Evolutionary conservation across 2,797 vertebrate genomes (phyloP).

Genomic region (Clamator glandarius): DNA sequence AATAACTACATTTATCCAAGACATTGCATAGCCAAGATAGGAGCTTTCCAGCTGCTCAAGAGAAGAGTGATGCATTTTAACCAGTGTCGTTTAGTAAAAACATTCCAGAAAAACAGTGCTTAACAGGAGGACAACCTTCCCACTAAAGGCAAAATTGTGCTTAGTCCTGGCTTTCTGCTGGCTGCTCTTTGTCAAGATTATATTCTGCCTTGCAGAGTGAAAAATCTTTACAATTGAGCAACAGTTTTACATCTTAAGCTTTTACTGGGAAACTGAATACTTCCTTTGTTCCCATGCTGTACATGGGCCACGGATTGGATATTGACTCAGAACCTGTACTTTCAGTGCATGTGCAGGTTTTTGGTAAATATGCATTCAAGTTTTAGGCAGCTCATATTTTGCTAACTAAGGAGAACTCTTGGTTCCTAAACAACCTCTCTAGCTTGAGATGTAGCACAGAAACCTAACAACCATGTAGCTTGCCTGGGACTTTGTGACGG

Average conservation of each 20-base stretch:
- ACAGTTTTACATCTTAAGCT: neutral
- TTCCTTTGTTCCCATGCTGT: neutral
- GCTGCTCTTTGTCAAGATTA: too few relatives aligned
- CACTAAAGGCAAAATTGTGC: neutral
- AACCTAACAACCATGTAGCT: neutral
- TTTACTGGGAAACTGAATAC: neutral
- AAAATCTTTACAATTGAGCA: neutral
- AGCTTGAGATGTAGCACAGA: neutral
- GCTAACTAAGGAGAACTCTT: neutral
- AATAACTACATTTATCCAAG: neutral
- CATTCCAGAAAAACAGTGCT: neutral
- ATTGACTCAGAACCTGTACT: neutral
- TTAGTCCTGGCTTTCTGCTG: neutral
- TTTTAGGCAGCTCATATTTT: conserved; percentile 8
- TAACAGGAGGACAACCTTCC: neutral
- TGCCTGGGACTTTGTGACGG: neutral
- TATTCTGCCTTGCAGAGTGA: neutral
- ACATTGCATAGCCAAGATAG: neutral
- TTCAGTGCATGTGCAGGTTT: neutral
- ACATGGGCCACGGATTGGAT: neutral
- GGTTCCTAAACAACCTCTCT: neutral
- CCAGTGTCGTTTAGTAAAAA: neutral
- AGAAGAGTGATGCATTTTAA: neutral
- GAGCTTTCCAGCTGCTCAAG: neutral
- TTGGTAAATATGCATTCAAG: neutral